phyloP scores from a whole-genome alignment of 2,888 invertebrate genomes.

The Protodeltote pygarga region DNA sequence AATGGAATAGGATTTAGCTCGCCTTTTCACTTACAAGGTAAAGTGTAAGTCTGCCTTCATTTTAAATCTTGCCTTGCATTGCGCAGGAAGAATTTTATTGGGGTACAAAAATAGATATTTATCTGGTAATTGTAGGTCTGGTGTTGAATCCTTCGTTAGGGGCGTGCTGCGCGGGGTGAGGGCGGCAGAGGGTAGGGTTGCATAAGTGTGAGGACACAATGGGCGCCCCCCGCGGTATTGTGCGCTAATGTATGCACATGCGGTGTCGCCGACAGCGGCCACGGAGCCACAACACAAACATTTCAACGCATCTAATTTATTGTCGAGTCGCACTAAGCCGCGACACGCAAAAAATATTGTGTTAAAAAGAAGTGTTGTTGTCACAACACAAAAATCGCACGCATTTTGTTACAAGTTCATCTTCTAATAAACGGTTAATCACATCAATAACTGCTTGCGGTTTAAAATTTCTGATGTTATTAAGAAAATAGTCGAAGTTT shows the following conservation, averaged over 20 bases:
- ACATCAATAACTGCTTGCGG: too few relatives aligned
- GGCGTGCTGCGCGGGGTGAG: conserved; percentile 58
- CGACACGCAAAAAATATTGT: conserved; percentile 76
- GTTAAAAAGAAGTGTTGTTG: conserved; percentile 67
- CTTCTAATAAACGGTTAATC: too few relatives aligned
- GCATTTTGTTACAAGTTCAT: conserved; percentile 1
- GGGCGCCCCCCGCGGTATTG: conserved; percentile 77
- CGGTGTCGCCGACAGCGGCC: conserved; percentile 72
- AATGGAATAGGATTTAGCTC: too few relatives aligned
- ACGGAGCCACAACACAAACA: conserved; percentile 79
- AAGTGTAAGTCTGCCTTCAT: too few relatives aligned
- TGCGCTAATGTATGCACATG: conserved; percentile 81
- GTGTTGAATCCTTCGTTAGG: conserved; percentile 78
- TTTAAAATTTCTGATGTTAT: too few relatives aligned
- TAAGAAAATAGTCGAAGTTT: too few relatives aligned
- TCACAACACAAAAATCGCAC: conserved; percentile 18
- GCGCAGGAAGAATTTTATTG: conserved; percentile 11
- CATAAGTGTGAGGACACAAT: conserved; percentile 74
- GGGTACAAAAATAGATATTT: conserved; percentile 63
- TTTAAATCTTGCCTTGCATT: not conserved
- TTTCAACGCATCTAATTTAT: conserved; percentile 85
- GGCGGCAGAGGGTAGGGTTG: conserved; percentile 44
- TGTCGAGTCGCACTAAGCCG: conserved; percentile 71
- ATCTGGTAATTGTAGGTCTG: conserved; percentile 80
- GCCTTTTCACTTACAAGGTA: too few relatives aligned